Base-by-base conservation (phyloP, 2,888 invertebrate genomes). In the Epinotia nisella region DNA sequence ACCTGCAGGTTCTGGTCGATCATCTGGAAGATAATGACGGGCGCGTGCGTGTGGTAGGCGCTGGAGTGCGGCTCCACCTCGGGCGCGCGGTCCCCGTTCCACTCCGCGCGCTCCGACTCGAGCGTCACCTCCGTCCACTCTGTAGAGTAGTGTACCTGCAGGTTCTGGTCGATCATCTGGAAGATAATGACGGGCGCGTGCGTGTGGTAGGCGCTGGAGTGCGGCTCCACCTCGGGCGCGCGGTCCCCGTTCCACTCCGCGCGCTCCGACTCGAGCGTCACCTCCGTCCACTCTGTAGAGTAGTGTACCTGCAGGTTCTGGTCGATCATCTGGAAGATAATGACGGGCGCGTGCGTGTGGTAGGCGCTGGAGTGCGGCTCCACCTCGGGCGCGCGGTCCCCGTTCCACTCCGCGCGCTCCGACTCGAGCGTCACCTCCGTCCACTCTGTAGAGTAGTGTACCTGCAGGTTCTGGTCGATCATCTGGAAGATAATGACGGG, bases 321-420 rank as follows among this genome's bases (percentile, higher is more conserved):
- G 90, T 99, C 98, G 76, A 99, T 97, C 99, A 99, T 99, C 90
- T 99, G 98, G 91, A 99, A 99, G 77, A 99, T 97, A 74, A 99
- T 98, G 76, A 99, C 97, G 4, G 99, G 99, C 53, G 99, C 97
- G 68, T 98, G 97, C 1, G 99, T 99, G 86, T 98, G 97, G 90
- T 96, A 98, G 84, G 97, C 98, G 64, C 95, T 96, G 75, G 97
- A 95, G 79, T 95, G 95, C 78, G 96, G 96, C 82, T 97, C 96
- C 78, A 96, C 96, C 75, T 98, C 98, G 0, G 98, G 98, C 77
- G 96, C 94, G 77, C 96, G 94, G 76, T 95, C 95, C 19, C 96
- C 96, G 85, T 95, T 95, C 99, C 99, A 99, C 89, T 99, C 99
- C 85, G 97, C 96, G 82, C 97, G 97, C 87, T 99, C 99, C 2